Percentiles rank a stretch among this genome's conserved stretches.
Conservation (phyloP, 2,113 vertebrate genomes). For the Pipa parva region DNA sequence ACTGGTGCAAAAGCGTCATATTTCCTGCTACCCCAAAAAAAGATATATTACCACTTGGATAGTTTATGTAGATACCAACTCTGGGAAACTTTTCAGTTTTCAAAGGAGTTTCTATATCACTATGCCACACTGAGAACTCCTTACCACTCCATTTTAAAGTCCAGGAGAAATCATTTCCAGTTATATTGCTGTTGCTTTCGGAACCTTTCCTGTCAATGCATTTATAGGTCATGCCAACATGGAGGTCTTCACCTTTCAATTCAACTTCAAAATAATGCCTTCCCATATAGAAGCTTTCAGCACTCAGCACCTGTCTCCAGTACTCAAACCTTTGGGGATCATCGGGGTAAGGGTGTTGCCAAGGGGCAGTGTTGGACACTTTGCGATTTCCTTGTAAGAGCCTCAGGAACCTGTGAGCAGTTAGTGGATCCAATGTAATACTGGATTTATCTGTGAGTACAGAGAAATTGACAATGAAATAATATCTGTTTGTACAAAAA, state of each 20-base stretch:
- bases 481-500: too few relatives aligned
- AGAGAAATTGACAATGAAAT: neutral
- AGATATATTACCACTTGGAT: constrained; percentile 53
- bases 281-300: constrained; percentile 67
- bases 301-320: constrained; percentile 68
- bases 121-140: constrained; percentile 66
- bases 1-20: constrained; percentile 61
- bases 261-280: constrained; percentile 66
- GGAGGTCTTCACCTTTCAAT: constrained; percentile 57
- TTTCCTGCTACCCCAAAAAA: constrained; percentile 59
- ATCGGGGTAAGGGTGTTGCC: constrained; percentile 71
- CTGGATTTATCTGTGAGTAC: constrained; percentile 54
- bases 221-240: constrained; percentile 64
- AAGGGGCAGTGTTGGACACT: constrained; percentile 66
- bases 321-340: constrained; percentile 62
- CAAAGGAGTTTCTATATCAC: constrained; percentile 55
- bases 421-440: constrained; percentile 56
- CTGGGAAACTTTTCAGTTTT: constrained; percentile 52
- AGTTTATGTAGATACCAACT: constrained; percentile 63
- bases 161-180: constrained; percentile 68
- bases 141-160: constrained; percentile 62
- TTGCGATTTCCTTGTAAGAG: constrained; percentile 71
- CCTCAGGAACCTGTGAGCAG: constrained; percentile 77
- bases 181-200: constrained; percentile 63
- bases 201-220: constrained; percentile 63